A percentile compares a stretch with the other conserved stretches of the same genome.
Evolutionary conservation across 2,888 invertebrate species (phyloP).

Genomic region (Unio delphinus): DNA sequence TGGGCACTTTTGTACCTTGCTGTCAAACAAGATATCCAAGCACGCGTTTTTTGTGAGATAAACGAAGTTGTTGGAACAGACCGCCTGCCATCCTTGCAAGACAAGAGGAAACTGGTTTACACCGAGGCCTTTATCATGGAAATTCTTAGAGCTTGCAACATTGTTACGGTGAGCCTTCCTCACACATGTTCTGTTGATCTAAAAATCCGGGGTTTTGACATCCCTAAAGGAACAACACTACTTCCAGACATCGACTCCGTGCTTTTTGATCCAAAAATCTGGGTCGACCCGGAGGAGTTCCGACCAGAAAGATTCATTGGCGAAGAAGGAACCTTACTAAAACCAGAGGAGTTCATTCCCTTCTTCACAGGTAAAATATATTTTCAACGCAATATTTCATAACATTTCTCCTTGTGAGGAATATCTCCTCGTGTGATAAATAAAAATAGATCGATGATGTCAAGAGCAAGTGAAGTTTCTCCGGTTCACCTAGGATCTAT

Average conservation of each 20-base stretch:
- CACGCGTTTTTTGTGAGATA: not conserved
- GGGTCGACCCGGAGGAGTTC: not conserved
- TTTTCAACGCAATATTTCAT: no score
- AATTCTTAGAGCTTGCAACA: conserved; percentile 1
- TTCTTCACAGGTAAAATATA: not conserved
- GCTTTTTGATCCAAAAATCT: not conserved
- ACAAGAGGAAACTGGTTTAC: conserved; percentile 4
- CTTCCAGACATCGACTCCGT: not conserved
- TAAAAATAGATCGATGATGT: no score
- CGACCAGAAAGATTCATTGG: not conserved
- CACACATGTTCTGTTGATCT: not conserved
- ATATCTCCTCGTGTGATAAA: no score
- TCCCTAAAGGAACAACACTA: not conserved
- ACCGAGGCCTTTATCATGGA: conserved; percentile 4
- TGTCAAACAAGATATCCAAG: conserved; percentile 1
- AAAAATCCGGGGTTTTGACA: not conserved
- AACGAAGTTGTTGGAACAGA: not conserved
- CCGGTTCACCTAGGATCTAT: no score
- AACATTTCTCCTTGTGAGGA: no score
- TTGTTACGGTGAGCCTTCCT: not conserved
- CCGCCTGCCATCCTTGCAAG: not conserved
- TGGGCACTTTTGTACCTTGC: conserved; percentile 3
- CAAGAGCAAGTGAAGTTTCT: no score
- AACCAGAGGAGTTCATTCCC: not conserved
- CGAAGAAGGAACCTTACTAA: not conserved